phyloP scores from a whole-genome alignment of 2,888 invertebrate species.

The Phragmatobia fuliginosa region DNA sequence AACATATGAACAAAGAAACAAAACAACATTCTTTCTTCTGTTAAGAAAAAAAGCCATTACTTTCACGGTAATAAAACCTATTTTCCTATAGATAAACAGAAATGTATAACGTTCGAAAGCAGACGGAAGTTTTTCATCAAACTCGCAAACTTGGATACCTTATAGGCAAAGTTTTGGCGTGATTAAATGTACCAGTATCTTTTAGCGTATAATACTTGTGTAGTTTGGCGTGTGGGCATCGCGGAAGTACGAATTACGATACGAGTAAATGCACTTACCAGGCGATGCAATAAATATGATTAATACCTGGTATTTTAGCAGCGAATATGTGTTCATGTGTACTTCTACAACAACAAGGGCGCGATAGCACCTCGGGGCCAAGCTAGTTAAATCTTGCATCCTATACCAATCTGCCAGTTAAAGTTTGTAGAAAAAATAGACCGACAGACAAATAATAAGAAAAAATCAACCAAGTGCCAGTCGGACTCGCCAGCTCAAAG shows the following conservation, averaged over 20 bases:
- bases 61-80: neutral
- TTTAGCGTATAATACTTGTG: conserved; percentile 20
- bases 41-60: neutral
- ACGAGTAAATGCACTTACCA: conserved; percentile 7
- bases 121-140: conserved; percentile 56
- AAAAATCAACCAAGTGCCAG: too few species aligned
- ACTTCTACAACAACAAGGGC: too few species aligned
- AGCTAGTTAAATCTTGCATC: too few species aligned
- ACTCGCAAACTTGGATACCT: conserved; percentile 40
- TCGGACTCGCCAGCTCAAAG: too few species aligned
- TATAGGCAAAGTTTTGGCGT: conserved; percentile 49
- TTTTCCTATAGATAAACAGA: conserved; percentile 5
- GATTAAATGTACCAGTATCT: conserved; percentile 53
- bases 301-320: neutral
- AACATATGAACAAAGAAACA: neutral
- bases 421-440: too few species aligned
- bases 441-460: too few species aligned
- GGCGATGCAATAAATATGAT: neutral
- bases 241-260: neutral
- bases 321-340: too few species aligned
- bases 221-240: conserved; percentile 6
- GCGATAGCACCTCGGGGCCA: too few species aligned
- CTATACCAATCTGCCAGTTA: too few species aligned
- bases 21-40: neutral
- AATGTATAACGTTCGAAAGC: conserved; percentile 14